Percentiles rank a stretch among this genome's conserved stretches.
phyloP scores from a whole-genome alignment of 1,140 invertebrate genomes.

The Hyles euphorbiae region DNA sequence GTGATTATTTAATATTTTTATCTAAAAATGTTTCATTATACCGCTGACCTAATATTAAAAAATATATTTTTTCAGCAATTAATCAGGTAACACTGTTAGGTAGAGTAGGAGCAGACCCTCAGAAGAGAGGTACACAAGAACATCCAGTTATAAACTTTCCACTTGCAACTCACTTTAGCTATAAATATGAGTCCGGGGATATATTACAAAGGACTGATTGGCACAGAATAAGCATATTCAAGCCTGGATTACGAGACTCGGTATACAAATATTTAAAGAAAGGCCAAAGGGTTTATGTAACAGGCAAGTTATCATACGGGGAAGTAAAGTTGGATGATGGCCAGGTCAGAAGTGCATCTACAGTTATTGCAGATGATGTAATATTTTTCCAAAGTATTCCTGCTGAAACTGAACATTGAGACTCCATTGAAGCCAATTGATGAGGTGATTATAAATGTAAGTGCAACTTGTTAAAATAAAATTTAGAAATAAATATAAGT shows the following conservation, averaged over 20 bases:
- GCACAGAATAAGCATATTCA: conserved; percentile 93
- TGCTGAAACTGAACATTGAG: conserved; percentile 3
- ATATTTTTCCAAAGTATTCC: conserved; percentile 82
- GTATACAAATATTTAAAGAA: conserved; percentile 89
- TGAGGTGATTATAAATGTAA: neutral
- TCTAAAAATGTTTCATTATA: too few species aligned
- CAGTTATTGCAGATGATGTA: conserved; percentile 91
- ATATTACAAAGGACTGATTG: conserved; percentile 91
- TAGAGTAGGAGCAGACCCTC: conserved; percentile 89
- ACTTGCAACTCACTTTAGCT: conserved; percentile 91
- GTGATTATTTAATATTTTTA: too few species aligned
- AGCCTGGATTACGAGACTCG: conserved; percentile 85
- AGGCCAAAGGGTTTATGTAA: conserved; percentile 90
- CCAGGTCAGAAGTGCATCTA: conserved; percentile 81
- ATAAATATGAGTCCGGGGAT: conserved; percentile 86
- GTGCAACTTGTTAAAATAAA: neutral
- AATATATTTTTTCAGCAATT: conserved; percentile 79
- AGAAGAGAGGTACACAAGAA: conserved; percentile 86
- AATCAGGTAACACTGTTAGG: conserved; percentile 92
- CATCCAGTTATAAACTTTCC: conserved; percentile 94
- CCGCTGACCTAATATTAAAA: too few species aligned
- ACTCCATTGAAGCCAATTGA: neutral
- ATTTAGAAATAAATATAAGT: neutral
- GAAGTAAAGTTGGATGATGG: conserved; percentile 89
- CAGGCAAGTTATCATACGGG: conserved; percentile 89